A percentile compares a stretch with the other conserved stretches of the same genome.
phyloP scores from a whole-genome alignment of 2,888 invertebrate genomes.

The Eumacrocentrus americanus region DNA sequence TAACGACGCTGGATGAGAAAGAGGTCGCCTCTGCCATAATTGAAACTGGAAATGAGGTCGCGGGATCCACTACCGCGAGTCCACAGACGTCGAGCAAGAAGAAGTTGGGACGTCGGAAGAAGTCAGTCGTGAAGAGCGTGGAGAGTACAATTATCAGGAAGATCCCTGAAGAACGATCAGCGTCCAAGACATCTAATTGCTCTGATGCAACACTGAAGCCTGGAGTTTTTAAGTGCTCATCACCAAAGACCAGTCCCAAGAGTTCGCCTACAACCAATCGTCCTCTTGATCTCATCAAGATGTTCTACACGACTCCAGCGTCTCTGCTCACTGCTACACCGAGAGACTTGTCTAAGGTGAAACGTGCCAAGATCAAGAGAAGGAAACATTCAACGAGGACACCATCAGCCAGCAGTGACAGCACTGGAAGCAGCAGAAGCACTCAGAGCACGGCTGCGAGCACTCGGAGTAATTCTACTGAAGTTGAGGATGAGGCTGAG shows the following conservation, averaged over 20 bases:
- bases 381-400: constrained; percentile 52
- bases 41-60: constrained; percentile 32
- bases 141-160: constrained; percentile 58
- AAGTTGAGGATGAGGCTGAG: constrained; percentile 62
- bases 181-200: constrained; percentile 34
- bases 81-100: constrained; percentile 52
- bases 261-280: constrained; percentile 43
- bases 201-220: constrained; percentile 40
- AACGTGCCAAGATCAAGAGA: constrained; percentile 55
- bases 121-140: constrained; percentile 47
- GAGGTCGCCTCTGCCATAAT: constrained; percentile 38
- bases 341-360: constrained; percentile 55
- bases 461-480: constrained; percentile 54
- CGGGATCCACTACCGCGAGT: constrained; percentile 30
- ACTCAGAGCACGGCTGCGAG: constrained; percentile 51
- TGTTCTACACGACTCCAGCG: constrained; percentile 58
- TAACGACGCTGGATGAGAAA: constrained; percentile 46
- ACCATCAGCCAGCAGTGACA: constrained; percentile 54
- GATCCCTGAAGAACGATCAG: constrained; percentile 34
- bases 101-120: constrained; percentile 49
- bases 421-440: constrained; percentile 54
- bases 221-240: constrained; percentile 14
- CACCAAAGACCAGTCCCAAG: constrained; percentile 32
- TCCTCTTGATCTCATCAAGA: constrained; percentile 54
- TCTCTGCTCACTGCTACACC: constrained; percentile 57